phyloP scores from a whole-genome alignment of 1,140 invertebrate species.

The Drosophila persimilis region DNA sequence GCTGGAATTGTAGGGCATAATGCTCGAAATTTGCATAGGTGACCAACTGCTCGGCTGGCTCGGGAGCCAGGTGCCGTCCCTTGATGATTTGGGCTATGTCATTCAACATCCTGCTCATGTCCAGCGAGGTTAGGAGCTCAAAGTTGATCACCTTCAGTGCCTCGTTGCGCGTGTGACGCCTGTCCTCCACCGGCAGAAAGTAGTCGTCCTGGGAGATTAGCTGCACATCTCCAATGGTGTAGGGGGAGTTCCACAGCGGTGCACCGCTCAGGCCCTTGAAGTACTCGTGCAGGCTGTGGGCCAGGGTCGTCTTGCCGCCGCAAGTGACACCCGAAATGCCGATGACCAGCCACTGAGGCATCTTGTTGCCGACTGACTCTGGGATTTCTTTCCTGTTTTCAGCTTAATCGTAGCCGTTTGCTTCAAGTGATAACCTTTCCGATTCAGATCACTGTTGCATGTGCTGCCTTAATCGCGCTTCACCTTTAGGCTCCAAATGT shows the following conservation, averaged over 20 bases:
- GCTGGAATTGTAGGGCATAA: constrained; percentile 66
- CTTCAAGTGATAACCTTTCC: constrained; percentile 22
- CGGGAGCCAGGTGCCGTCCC: constrained; percentile 35
- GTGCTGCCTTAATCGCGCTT: constrained; percentile 45
- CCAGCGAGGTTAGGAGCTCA: constrained; percentile 88
- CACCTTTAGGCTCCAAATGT: constrained; percentile 83
- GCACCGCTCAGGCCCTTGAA: constrained; percentile 75
- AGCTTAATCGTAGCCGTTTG: constrained; percentile 15
- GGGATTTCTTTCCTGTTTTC: constrained; percentile 23
- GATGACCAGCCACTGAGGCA: constrained; percentile 87
- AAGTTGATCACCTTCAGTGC: constrained; percentile 91
- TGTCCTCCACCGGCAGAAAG: constrained; percentile 88
- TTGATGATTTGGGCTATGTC: constrained; percentile 73
- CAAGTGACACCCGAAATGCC: constrained; percentile 91
- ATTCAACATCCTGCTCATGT: constrained; percentile 88
- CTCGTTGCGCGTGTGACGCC: constrained; percentile 86
- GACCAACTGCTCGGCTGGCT: constrained; percentile 40
- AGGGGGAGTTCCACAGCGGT: constrained; percentile 66
- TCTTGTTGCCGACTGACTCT: constrained; percentile 58
- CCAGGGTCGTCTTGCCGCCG: constrained; percentile 91
- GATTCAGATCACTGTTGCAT: background rate
- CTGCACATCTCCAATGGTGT: constrained; percentile 84
- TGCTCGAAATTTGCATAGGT: constrained; percentile 70
- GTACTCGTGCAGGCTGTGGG: constrained; percentile 85
- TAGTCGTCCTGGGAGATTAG: constrained; percentile 91